Evolutionary conservation across 2,113 vertebrate species (phyloP).

Genomic region (Sylvilagus bachmani): DNA sequence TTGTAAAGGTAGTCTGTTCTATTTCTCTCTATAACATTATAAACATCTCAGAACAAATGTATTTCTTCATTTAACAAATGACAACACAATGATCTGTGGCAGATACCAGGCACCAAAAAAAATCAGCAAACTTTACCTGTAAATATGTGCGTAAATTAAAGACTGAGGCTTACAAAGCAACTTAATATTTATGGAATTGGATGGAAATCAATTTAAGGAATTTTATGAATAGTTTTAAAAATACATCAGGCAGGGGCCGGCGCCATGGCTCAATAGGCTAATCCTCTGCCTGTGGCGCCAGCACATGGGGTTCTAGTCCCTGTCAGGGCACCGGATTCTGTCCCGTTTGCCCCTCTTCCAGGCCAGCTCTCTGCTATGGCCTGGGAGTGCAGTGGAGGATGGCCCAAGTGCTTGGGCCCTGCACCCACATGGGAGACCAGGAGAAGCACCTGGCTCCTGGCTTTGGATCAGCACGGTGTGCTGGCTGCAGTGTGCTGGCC

Average conservation of each 20-base stretch:
- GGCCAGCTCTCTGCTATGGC: too few relatives aligned
- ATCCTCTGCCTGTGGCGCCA: too few relatives aligned
- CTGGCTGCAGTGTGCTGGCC: too few relatives aligned
- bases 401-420: too few relatives aligned
- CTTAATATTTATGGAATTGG: background rate
- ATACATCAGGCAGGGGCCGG: background rate
- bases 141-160: background rate
- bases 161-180: background rate
- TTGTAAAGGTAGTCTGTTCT: background rate
- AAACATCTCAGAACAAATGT: background rate
- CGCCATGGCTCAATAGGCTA: too few relatives aligned
- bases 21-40: background rate
- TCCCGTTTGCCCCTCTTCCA: too few relatives aligned
- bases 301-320: too few relatives aligned
- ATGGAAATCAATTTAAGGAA: background rate
- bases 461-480: too few relatives aligned
- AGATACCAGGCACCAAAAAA: background rate
- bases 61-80: constrained; percentile 23
- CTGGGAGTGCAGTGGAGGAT: too few relatives aligned
- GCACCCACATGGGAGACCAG: too few relatives aligned
- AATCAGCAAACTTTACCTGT: background rate
- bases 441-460: too few relatives aligned
- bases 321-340: too few relatives aligned
- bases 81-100: background rate
- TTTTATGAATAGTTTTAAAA: background rate